Conservation (phyloP, 1,140 invertebrate species). For the Coptotermes formosanus region DNA sequence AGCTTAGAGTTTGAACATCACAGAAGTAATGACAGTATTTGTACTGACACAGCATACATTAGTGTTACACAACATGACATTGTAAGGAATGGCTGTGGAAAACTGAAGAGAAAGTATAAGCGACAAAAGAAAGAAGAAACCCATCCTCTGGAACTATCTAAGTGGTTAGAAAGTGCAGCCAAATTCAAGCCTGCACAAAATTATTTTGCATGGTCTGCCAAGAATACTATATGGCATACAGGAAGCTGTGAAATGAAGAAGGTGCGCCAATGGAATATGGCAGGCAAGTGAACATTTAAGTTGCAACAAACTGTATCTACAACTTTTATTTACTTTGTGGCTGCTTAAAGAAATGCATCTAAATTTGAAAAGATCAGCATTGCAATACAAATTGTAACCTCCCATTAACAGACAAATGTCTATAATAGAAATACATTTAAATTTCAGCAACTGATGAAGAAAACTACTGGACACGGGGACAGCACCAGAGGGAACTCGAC, state of each 20-base stretch:
- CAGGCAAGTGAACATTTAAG: constrained; percentile 5
- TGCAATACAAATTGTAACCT: too few species aligned
- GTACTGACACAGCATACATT: too few species aligned
- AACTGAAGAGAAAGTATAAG: constrained; percentile 5
- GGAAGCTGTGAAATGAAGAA: constrained; percentile 21
- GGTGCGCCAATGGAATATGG: neutral
- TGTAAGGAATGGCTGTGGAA: neutral
- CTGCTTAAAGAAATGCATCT: too few species aligned
- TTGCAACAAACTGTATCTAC: too few species aligned
- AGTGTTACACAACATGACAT: neutral
- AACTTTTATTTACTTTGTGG: too few species aligned
- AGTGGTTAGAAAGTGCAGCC: constrained; percentile 67
- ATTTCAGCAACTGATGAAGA: neutral
- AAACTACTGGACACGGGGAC: neutral
- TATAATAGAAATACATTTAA: neutral
- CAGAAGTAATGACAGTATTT: neutral
- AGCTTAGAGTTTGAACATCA: neutral
- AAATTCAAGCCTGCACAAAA: constrained; percentile 64
- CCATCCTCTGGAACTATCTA: constrained; percentile 56
- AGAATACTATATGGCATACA: constrained; percentile 26
- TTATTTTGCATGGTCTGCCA: constrained; percentile 61
- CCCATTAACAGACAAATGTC: too few species aligned
- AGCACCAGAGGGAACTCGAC: constrained; percentile 55
- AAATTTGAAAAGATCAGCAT: too few species aligned
- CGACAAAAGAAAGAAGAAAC: constrained; percentile 37